These are phyloP conservation scores for Tachyglossus aculeatus DNA, from an alignment of 2,797 vertebrate species.

Conservation along the genomic window DNA sequence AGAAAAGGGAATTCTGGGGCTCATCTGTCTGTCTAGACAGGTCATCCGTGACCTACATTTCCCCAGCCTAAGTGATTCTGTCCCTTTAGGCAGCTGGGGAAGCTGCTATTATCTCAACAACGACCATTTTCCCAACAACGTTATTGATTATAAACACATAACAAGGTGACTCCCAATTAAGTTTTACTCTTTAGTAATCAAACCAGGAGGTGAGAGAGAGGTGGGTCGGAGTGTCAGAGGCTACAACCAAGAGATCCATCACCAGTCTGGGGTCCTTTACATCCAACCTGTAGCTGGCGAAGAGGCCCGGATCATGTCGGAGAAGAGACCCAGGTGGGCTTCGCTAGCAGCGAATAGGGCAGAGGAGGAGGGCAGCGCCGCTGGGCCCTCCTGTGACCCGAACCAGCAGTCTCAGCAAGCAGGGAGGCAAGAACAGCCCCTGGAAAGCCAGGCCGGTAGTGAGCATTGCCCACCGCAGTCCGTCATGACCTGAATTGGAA, in stretches of 20 bases:
- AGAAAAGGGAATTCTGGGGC: background rate
- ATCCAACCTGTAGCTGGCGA: rapidly evolving
- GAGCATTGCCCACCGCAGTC: too few species aligned
- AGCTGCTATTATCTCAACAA: too few species aligned
- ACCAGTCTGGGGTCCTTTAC: rapidly evolving
- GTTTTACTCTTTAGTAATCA: background rate
- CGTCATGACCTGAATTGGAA: too few species aligned
- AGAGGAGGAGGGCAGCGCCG: background rate
- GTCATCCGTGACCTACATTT: background rate
- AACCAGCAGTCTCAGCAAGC: too few species aligned
- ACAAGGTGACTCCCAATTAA: background rate
- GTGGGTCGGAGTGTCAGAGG: background rate
- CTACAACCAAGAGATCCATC: too few species aligned
- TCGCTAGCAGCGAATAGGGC: rapidly evolving
- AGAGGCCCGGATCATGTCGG: background rate
- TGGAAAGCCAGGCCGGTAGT: too few species aligned
- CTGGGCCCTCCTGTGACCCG: constrained; percentile 14
- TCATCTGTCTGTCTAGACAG: background rate
- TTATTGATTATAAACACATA: background rate
- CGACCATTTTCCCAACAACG: background rate
- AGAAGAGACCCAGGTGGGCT: background rate
- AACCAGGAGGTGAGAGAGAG: background rate
- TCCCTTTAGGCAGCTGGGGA: background rate
- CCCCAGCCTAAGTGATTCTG: too few species aligned
- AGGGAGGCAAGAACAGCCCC: too few species aligned